Evolutionary conservation across 2,113 vertebrate genomes (phyloP), one percentile per base, ranked within the genome.

Genomic region (Microtus montanus): DNA sequence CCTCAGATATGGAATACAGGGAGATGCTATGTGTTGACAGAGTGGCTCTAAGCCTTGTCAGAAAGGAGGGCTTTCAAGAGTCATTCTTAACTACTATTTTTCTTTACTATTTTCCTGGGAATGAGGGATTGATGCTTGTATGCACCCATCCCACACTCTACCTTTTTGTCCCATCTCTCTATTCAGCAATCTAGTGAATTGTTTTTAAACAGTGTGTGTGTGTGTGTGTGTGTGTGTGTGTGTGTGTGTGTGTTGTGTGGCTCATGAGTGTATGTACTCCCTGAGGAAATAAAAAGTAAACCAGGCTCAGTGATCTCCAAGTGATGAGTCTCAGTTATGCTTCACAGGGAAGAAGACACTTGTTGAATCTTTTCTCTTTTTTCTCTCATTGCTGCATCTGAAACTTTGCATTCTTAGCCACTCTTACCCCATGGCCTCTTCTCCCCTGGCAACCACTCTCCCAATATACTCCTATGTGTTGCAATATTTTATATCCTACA

Each of bases 91-190:
- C 35, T 11, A 49, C 17, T 58, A 7, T 58, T 58, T 58, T 58
- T 58, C 58, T 58, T 20, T 58, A 52, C 13, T 12, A 5, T 87
- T 75, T 61, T 64, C 52, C 28, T 17, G 73, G 41, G 11, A 83
- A 52, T 35, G 41, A 58, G 14, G 3, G 7, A 64, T 47, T 63
- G 38, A 85, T 83, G 63, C 79, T 89, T 73, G 17, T 0, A 17
- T 11, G 13, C 2, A 10, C 1, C 26, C 4, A 19, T 24, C 15
- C 26, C 3, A 47, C 15, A 22, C 6, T n/a, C 30, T 30, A 1
- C 9, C 26, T 20, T 8, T 44, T 41, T 15, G 2, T 12, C 52
- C 47, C 3, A 11, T 20, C 22, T 30, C 63, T 66, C 30, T 38
- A 24, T 13, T 22, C 41, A 54, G 10, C 30, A 12, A 28, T 49